Evolutionary conservation across 2,888 invertebrate species (phyloP).

Genomic region (Spialia ferax): DNA sequence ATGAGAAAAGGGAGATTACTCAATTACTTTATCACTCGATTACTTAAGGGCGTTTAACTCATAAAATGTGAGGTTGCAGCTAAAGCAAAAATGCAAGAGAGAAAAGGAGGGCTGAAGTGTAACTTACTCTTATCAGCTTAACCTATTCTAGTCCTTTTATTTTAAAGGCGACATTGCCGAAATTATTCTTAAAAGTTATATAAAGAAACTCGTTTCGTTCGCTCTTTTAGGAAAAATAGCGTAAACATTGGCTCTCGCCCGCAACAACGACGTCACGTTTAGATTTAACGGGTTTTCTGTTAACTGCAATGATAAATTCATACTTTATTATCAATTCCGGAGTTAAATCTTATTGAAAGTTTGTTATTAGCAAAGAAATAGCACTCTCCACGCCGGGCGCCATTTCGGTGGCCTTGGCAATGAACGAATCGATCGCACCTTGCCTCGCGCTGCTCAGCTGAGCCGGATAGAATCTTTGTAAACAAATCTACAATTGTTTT

Average conservation of each 20-base stretch:
- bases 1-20: too few species aligned
- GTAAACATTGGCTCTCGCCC: not conserved
- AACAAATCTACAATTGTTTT: conserved; percentile 5
- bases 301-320: not conserved
- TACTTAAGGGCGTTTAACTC: too few species aligned
- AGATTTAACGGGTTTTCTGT: too few species aligned
- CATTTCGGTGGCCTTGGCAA: conserved; percentile 40
- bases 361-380: not conserved
- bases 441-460: conserved; percentile 25
- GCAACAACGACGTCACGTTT: not conserved
- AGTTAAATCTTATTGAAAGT: not conserved
- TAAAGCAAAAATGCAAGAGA: too few species aligned
- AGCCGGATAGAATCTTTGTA: conserved; percentile 17
- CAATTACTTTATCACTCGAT: too few species aligned
- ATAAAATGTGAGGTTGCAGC: too few species aligned
- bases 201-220: not conserved
- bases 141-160: too few species aligned
- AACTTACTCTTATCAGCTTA: too few species aligned
- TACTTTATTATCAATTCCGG: not conserved
- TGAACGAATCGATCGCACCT: conserved; percentile 37
- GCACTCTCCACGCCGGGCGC: conserved; percentile 1
- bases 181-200: too few species aligned
- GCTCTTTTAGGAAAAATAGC: too few species aligned
- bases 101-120: too few species aligned
- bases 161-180: too few species aligned